These are phyloP conservation scores for Tethya wilhelma DNA, from an alignment of 37 sponge, comb jelly and placozoan genomes.

Conservation along the genomic window DNA sequence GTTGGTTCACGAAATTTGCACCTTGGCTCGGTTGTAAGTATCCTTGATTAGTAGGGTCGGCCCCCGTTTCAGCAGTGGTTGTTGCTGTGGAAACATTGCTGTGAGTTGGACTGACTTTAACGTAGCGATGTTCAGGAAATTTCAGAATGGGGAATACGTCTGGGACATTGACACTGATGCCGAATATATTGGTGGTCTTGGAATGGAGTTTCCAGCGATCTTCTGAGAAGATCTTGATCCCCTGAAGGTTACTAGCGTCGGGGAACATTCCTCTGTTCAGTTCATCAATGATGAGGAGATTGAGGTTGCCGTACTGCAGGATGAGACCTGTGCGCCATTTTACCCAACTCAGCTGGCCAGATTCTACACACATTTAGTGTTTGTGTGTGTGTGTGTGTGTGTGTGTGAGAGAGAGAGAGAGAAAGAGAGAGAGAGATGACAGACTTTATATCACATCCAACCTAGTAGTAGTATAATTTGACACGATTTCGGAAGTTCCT, in stretches of 20 bases:
- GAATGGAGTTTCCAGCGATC: conserved; percentile 24
- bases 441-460: too few species aligned
- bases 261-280: conserved; percentile 37
- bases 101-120: too few species aligned
- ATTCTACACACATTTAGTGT: conserved; percentile 27
- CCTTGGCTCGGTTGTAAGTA: too few species aligned
- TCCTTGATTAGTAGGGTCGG: too few species aligned
- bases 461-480: too few species aligned
- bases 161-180: conserved; percentile 39
- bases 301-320: conserved; percentile 71
- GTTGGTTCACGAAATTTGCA: too few species aligned
- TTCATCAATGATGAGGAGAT: conserved; percentile 59
- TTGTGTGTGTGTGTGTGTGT: conserved; percentile 33
- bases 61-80: too few species aligned
- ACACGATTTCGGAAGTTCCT: too few species aligned
- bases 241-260: neutral
- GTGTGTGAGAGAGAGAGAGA: conserved; percentile 35
- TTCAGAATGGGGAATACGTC: conserved; percentile 65
- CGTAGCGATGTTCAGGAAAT: conserved; percentile 29
- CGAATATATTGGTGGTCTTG: conserved; percentile 17
- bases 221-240: conserved; percentile 33
- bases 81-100: too few species aligned
- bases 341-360: conserved; percentile 61
- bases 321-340: conserved; percentile 78
- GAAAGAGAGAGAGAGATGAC: conserved; percentile 34